Evolutionary conservation across 2,113 vertebrate species (phyloP).

Genomic region (Corythaeola cristata): DNA sequence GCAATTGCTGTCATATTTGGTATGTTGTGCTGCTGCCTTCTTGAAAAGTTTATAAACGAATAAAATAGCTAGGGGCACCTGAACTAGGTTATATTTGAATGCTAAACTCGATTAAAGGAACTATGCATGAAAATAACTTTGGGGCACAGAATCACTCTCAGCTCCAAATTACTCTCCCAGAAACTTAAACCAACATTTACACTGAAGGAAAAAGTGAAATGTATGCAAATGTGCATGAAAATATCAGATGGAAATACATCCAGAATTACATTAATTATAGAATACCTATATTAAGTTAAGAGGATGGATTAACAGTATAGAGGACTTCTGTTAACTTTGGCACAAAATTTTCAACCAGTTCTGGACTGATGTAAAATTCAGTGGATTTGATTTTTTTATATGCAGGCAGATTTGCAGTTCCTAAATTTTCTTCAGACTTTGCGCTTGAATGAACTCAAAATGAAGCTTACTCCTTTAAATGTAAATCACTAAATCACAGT

Average conservation of each 20-base stretch:
- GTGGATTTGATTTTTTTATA: not conserved
- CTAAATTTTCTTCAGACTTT: not conserved
- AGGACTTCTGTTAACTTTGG: not conserved
- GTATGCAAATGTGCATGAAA: not conserved
- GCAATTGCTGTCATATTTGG: not conserved
- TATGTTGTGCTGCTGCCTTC: not conserved
- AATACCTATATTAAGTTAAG: not conserved
- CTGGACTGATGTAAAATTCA: not conserved
- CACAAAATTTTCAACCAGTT: not conserved
- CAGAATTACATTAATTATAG: not conserved
- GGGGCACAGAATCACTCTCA: not conserved
- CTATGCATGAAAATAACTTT: conserved; percentile 42
- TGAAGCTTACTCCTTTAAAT: not conserved
- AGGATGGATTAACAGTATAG: not conserved
- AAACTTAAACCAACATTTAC: not conserved
- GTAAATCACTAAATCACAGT: not conserved
- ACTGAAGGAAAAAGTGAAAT: not conserved
- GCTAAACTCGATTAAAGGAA: not conserved
- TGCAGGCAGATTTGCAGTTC: not conserved
- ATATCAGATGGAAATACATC: not conserved
- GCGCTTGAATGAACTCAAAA: not conserved
- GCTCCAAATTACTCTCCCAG: not conserved
- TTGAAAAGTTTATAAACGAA: conserved; percentile 34
- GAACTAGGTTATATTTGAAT: not conserved
- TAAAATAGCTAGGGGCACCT: conserved; percentile 12